Evolutionary conservation across 2,888 invertebrate species (phyloP).

Genomic region (Mimumesa dahlbomi): DNA sequence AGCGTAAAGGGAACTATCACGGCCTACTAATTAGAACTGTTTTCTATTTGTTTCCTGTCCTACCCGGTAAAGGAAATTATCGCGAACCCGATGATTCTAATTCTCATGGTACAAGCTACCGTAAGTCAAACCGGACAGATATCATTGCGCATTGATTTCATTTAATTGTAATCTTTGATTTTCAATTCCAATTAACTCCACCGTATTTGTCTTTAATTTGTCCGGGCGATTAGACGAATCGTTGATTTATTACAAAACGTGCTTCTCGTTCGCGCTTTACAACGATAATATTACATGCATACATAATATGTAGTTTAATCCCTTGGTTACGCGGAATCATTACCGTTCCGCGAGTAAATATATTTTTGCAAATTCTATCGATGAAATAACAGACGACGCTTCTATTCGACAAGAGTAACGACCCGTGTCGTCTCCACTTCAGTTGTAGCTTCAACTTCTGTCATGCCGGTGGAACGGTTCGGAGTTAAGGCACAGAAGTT

Average conservation of each 20-base stretch:
- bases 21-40: conserved; percentile 42
- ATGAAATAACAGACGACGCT: background rate
- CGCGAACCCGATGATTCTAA: conserved; percentile 22
- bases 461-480: background rate
- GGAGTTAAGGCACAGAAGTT: background rate
- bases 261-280: no score
- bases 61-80: conserved; percentile 16
- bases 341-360: background rate
- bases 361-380: background rate
- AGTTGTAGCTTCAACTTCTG: background rate
- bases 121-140: background rate
- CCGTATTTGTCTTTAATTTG: no score
- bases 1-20: conserved; percentile 20
- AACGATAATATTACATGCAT: no score
- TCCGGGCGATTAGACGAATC: no score
- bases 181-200: no score
- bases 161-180: no score
- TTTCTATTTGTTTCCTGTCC: conserved; percentile 10
- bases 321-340: no score
- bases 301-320: no score
- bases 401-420: background rate
- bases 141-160: background rate
- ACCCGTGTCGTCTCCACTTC: background rate
- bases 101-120: conserved; percentile 10
- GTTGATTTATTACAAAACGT: no score